Evolutionary conservation across 2,888 invertebrate genomes (phyloP), one percentile per base, ranked within the genome.

Genomic region (Callyntrura guangdongensis): DNA sequence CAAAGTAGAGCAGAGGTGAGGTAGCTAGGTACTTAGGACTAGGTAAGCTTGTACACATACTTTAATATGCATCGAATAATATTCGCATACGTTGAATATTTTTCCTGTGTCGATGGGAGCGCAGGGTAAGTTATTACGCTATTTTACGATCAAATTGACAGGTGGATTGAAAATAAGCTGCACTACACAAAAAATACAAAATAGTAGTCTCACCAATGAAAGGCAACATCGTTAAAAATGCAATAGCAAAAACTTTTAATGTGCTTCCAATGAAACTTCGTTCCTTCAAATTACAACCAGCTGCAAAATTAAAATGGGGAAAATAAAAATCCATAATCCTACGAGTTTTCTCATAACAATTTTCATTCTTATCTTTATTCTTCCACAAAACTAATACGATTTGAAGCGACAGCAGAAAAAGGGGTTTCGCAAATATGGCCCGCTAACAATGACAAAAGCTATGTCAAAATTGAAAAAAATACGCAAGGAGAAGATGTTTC

Each of bases 321-420:
- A 47, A 47, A 69, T 22, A 17, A 20, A 64, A 83, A 74, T 69
- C 64, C 49, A 61, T 83, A 89, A 61, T 89, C 83, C 64, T 83
- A 45, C 72, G 61, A 59, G 56, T 59, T 59, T 61, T 81, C 81
- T 36, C 81, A 81, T 81, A 27, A 81, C 59, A 11, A 17, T 61
- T 53, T 69, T 67, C 27, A 61, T 67, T 25, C 14, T 20, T 67
- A 20, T 81, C 45, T 56, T 11, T n/a, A 53, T 53, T 56, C 87
- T 53, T 36, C 27, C 36, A 79, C 25, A 69, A 79, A 56, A 36
- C 59, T 64, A 86, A 86, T 74, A 72, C 8, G 53, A 85, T 74
- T 72, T 72, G 72, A 36, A 61, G 64, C 47, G 72, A 45, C 47
- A 74, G 72, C 0, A 45, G 47, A 45, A 79, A 61, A 82, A 61